A percentile compares a stretch with the other conserved stretches of the same genome.
Conservation (phyloP, 53 echinoderm and acorn worm species). For the Temnopleurus reevesii region DNA sequence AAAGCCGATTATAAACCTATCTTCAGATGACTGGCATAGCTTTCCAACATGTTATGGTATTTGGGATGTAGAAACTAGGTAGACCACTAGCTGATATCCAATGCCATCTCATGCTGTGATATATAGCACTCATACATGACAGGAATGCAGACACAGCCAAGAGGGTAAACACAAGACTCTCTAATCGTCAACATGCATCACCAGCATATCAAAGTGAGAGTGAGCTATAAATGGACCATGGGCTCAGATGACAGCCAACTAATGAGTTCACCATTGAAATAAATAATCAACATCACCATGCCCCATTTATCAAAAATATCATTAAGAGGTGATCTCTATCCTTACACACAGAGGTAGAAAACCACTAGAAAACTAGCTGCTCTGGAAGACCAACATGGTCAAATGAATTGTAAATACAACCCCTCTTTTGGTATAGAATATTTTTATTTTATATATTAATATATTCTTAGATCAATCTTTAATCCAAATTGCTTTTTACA, state of each 20-base stretch:
- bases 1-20: not conserved
- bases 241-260: constrained; percentile 3
- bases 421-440: no score
- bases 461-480: no score
- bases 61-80: not conserved
- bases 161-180: not conserved
- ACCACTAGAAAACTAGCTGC: no score
- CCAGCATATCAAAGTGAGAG: not conserved
- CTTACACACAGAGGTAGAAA: no score
- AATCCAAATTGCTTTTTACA: no score
- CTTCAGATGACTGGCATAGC: not conserved
- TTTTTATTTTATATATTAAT: no score
- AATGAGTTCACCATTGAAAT: no score
- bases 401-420: no score
- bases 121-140: constrained; percentile 39
- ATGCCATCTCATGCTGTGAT: constrained; percentile 7
- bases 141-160: constrained; percentile 35
- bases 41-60: not conserved
- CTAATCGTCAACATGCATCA: not conserved
- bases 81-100: not conserved
- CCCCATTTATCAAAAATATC: no score
- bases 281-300: no score
- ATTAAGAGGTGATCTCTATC: no score
- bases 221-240: not conserved
- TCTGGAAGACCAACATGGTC: no score